Base-by-base conservation (phyloP, 2,797 vertebrate species). In the Glyptemys insculpta region DNA sequence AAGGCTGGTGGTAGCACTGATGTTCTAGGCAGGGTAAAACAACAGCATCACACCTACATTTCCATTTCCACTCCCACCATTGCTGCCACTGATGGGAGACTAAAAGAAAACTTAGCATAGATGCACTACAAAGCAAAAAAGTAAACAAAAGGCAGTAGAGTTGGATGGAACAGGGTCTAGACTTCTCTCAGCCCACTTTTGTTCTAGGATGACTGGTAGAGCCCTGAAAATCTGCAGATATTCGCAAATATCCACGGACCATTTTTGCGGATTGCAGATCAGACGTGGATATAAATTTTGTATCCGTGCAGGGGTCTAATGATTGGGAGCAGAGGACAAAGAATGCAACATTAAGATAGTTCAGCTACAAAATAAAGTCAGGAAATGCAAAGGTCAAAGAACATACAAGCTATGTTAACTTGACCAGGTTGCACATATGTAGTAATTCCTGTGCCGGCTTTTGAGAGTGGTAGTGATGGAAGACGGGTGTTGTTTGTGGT, bases 401-500 rank as follows among this genome's bases (percentile, higher is more conserved):
- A 37, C 34, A 83, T 44, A 41, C 18, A 41, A 72, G 37, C 37
- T 12, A 62, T 18, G 47, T 68, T 85, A 53, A 89, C 56, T 79
- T 0, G 0, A 29, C 25, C 12, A 2, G 8, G 4, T 10, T 23
- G n/a, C 65, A 72, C 0, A 87, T 25, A 89, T 0, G 0, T 5
- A 76, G 59, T 59, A 88, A 81, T 27, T 79, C n/a, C 85, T 72
- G 21, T 23, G 12, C 19, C 23, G 9, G 65, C 18, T 72, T 23
- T 23, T 23, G 9, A 21, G 18, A 6, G 11, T 72, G 65, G n/a
- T 11, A n/a, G 34, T 68, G 18, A 10, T 8, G 37, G n/a, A 21
- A 31, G 59, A 15, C 14, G 4, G 31, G 14, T 29, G 56, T 4
- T 68, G 65, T 37, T 21, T 68, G 9, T 37, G n/a, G n/a, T 37